A percentile compares a stretch with the other conserved stretches of the same genome.
Conservation (phyloP, 2,113 vertebrate genomes). For the Callopanchax toddi region DNA sequence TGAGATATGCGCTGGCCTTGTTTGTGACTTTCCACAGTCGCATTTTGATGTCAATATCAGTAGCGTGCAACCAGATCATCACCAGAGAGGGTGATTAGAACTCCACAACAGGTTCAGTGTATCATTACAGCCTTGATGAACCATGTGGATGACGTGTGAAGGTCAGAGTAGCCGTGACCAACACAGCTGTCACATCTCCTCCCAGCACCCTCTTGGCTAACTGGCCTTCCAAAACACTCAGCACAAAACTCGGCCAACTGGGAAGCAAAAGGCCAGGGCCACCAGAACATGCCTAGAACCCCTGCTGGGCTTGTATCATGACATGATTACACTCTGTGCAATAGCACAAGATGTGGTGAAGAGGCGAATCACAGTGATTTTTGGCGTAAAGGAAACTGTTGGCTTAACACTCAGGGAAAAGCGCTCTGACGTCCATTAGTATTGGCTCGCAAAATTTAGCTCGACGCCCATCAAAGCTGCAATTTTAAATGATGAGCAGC, state of each 20-base stretch:
- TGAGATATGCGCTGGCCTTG: slow-evolving; percentile 28
- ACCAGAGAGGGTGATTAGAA: slow-evolving; percentile 39
- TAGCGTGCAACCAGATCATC: slow-evolving; percentile 46
- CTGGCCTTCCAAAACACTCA: slow-evolving; percentile 68
- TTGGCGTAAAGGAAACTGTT: slow-evolving; percentile 9
- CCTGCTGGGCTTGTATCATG: slow-evolving; percentile 27
- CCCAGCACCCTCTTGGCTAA: slow-evolving; percentile 65
- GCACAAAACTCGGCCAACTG: slow-evolving; percentile 57
- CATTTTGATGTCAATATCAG: slow-evolving; percentile 44
- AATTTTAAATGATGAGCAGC: slow-evolving; percentile 49
- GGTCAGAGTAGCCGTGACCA: slow-evolving; percentile 78
- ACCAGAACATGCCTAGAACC: slow-evolving; percentile 50
- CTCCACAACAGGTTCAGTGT: slow-evolving; percentile 59
- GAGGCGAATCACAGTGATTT: slow-evolving; percentile 20
- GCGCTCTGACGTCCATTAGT: slow-evolving; percentile 20
- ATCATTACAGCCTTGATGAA: slow-evolving; percentile 74
- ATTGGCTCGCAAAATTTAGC: slow-evolving; percentile 36
- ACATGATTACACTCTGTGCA: slow-evolving; percentile 24
- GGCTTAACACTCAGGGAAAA: slow-evolving; percentile 12
- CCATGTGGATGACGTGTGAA: slow-evolving; percentile 77
- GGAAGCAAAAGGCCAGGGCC: slow-evolving; percentile 51
- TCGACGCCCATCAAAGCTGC: slow-evolving; percentile 27
- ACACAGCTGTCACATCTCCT: slow-evolving; percentile 79
- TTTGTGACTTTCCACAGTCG: slow-evolving; percentile 17
- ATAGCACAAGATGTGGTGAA: slow-evolving; percentile 21